Evolutionary conservation across 2,113 vertebrate genomes (phyloP).

Genomic region (Hirundichthys speculiger): DNA sequence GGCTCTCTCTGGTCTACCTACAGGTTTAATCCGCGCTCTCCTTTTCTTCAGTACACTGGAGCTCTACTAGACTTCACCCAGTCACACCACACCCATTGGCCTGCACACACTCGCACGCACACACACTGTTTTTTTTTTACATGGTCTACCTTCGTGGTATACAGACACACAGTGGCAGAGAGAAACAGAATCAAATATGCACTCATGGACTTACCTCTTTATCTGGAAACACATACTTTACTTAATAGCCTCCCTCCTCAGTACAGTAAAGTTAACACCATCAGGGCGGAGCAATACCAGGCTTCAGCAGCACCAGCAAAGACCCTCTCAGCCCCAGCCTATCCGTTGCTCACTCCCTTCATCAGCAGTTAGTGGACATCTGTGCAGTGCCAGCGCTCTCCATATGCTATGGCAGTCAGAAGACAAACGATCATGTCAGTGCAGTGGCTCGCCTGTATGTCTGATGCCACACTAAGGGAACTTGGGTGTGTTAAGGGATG

Average conservation of each 20-base stretch:
- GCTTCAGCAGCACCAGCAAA: constrained; percentile 67
- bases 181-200: constrained; percentile 42
- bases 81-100: constrained; percentile 12
- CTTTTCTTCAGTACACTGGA: constrained; percentile 47
- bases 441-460: constrained; percentile 62
- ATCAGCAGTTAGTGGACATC: constrained; percentile 82
- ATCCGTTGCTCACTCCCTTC: constrained; percentile 72
- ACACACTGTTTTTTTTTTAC: too few species aligned
- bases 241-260: constrained; percentile 45
- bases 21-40: constrained; percentile 81
- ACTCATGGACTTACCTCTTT: constrained; percentile 43
- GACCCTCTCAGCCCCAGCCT: constrained; percentile 56
- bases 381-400: constrained; percentile 79
- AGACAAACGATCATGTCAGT: constrained; percentile 78
- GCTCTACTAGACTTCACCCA: constrained; percentile 55
- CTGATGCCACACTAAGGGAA: constrained; percentile 60
- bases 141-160: constrained; percentile 1
- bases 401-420: constrained; percentile 73
- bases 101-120: neutral
- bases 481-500: constrained; percentile 54
- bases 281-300: constrained; percentile 64
- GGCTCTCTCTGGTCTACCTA: constrained; percentile 89
- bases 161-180: constrained; percentile 10
- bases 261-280: constrained; percentile 62
- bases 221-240: constrained; percentile 52